phyloP scores from a whole-genome alignment of 1,140 invertebrate species.

The Lineus longissimus region DNA sequence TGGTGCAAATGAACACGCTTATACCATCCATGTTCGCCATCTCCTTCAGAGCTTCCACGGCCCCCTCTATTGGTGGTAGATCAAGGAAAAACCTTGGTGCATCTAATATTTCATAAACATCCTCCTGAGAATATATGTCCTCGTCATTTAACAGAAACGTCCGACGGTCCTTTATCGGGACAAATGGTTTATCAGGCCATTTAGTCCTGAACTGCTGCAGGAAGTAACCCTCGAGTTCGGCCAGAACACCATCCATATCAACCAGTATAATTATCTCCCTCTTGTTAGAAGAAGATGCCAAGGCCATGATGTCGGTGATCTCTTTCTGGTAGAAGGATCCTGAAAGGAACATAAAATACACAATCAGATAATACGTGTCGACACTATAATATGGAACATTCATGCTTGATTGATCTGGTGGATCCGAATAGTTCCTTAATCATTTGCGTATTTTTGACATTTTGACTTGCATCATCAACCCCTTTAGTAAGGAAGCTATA shows the following conservation, averaged over 20 bases:
- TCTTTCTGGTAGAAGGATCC: too few relatives aligned
- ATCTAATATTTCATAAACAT: conserved; percentile 20
- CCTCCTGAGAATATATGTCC: conserved; percentile 22
- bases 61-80: conserved; percentile 27
- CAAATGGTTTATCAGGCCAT: conserved; percentile 29
- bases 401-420: too few relatives aligned
- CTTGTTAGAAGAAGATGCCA: too few relatives aligned
- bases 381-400: too few relatives aligned
- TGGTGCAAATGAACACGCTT: conserved; percentile 35
- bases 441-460: too few relatives aligned
- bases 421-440: too few relatives aligned
- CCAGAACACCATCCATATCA: conserved; percentile 34
- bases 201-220: conserved; percentile 22
- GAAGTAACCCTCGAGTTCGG: conserved; percentile 32
- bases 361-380: too few relatives aligned
- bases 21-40: conserved; percentile 28
- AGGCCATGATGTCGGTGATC: too few relatives aligned
- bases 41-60: conserved; percentile 24
- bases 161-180: conserved; percentile 26
- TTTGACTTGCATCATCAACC: too few relatives aligned
- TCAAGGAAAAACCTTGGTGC: conserved; percentile 25
- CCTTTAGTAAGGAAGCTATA: too few relatives aligned
- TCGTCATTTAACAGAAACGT: conserved; percentile 28
- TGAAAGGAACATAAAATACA: too few relatives aligned
- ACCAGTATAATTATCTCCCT: conserved; percentile 24